A percentile compares a stretch with the other conserved stretches of the same genome.
Conservation (phyloP, 2,113 vertebrate species). For the Ahaetulla prasina region DNA sequence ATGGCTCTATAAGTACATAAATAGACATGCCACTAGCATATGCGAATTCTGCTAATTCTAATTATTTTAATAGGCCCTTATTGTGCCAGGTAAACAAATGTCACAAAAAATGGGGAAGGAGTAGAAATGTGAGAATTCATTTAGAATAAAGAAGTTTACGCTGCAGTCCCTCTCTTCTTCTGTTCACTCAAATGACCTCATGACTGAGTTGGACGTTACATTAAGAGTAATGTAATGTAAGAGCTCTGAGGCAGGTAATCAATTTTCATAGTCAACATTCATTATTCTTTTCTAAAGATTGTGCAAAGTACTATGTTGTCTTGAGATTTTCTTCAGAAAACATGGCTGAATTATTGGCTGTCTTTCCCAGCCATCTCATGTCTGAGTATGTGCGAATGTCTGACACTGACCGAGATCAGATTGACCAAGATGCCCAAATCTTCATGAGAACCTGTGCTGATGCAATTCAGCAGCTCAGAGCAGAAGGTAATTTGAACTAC, state of each 20-base stretch:
- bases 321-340: conserved; percentile 5
- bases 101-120: background rate
- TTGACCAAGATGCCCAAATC: conserved; percentile 95
- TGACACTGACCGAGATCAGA: conserved; percentile 91
- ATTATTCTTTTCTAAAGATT: background rate
- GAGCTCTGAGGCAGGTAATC: background rate
- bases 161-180: background rate
- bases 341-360: background rate
- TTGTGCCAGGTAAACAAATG: background rate
- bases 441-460: conserved; percentile 94
- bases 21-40: background rate
- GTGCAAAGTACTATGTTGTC: background rate
- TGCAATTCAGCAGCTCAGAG: conserved; percentile 86
- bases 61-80: background rate
- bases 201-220: background rate
- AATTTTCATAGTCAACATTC: background rate
- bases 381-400: conserved; percentile 90
- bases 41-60: background rate
- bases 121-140: background rate
- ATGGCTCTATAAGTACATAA: background rate
- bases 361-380: conserved; percentile 76
- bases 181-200: background rate
- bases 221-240: no score
- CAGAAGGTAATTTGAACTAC: conserved; percentile 74
- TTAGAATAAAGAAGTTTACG: background rate